Base-by-base conservation (phyloP, 2,888 invertebrate genomes). In the Oxystoma pomonae region DNA sequence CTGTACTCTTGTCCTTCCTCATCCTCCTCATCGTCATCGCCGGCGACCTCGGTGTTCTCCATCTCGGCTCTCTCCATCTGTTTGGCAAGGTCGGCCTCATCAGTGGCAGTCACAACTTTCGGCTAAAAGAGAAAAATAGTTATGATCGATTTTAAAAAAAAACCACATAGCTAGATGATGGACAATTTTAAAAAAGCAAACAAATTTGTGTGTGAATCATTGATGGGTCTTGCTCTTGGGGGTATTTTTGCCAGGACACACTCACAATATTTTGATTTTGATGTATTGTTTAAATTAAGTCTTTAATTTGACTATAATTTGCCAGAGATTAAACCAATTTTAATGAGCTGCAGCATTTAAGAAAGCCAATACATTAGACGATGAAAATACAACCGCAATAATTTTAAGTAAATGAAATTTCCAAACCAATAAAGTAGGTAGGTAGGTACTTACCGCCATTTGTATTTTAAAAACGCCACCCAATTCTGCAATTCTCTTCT, bases 41-140 rank as follows among this genome's bases (percentile, higher is more conserved):
- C 96, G 64, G 91, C 93, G 12, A 96, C 92, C 82, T 98, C 97
- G 0, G 92, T 90, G 80, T 98, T 98, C 81, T 96, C 96, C 57
- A 91, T 88, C 79, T 97, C 97, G 16, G 96, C 91, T 69, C 91
- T 86, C 82, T 97, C 96, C 90, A 98, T 90, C 80, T 96, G 94
- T 75, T 93, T 85, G 59, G 93, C 92, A 72, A 98, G 82, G 79
- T 98, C 98, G 1, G 95, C 95, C 81, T 99, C 99, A 81, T 99
- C 99, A 17, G 94, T 90, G 61, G 98, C 98, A 0, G 99, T 98
- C 21, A 99, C 98, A 68, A 99, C 96, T 83, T 98, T 96, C 55
- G 98, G 97, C 75, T 75, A 59, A 16, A 57, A 18, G 18, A 20
- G n/a, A 16, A 20, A 52, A n/a, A n/a, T n/a, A n/a, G n/a, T n/a